These are phyloP conservation scores for Trinorchestia longiramus DNA, from an alignment of 1,140 invertebrate species.

Conservation along the genomic window DNA sequence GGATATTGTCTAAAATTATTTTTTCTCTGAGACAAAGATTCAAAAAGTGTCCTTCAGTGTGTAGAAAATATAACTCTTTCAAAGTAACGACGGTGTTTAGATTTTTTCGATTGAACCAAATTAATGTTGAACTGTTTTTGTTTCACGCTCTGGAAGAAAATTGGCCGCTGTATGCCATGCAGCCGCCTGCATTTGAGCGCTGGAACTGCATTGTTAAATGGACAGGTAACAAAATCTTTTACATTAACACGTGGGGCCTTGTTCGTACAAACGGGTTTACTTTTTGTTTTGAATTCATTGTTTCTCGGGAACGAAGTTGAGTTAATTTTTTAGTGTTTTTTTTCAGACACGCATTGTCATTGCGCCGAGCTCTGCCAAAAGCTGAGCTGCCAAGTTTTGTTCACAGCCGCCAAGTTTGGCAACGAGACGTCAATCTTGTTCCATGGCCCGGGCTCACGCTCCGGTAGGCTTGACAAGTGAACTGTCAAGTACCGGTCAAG, in stretches of 20 bases:
- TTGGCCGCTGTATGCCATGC: neutral
- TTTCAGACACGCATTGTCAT: neutral
- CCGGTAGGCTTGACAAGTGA: neutral
- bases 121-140: neutral
- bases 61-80: neutral
- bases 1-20: too few species aligned
- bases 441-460: neutral
- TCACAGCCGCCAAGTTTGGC: neutral
- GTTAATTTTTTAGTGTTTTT: neutral
- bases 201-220: neutral
- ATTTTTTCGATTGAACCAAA: neutral
- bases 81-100: neutral
- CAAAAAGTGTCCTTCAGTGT: neutral
- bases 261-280: neutral
- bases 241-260: neutral
- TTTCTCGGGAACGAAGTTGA: neutral
- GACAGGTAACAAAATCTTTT: neutral
- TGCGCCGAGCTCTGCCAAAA: neutral
- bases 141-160: neutral
- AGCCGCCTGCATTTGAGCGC: neutral
- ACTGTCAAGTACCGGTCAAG: neutral
- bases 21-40: neutral
- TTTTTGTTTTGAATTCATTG: slow-evolving; percentile 2
- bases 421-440: neutral
- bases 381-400: neutral